Conservation (phyloP, 2,797 vertebrate species). For the Iguana delicatissima region DNA sequence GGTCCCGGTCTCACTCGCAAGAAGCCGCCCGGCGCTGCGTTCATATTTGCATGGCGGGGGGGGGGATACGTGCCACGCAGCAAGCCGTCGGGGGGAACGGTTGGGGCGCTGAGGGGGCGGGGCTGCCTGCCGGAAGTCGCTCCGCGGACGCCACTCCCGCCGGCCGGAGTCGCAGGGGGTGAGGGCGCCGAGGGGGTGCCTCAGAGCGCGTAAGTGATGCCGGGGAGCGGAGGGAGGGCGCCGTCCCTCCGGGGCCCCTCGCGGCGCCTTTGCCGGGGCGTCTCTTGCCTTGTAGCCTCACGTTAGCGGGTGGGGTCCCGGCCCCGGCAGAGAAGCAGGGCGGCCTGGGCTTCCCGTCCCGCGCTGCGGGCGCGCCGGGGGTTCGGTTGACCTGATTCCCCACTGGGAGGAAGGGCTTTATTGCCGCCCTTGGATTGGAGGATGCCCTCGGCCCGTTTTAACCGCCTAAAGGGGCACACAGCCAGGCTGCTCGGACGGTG, state of each 20-base stretch:
- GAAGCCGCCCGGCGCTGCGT: no score
- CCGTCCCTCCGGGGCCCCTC: not conserved
- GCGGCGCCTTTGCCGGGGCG: not conserved
- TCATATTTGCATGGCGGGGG: no score
- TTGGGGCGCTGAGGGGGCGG: not conserved
- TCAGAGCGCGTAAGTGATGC: not conserved
- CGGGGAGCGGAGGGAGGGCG: not conserved
- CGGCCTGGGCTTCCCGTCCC: not conserved
- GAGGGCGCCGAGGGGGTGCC: not conserved
- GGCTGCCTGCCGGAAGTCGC: constrained; percentile 6
- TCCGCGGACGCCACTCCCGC: not conserved
- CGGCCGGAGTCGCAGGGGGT: not conserved
- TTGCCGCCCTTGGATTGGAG: not conserved
- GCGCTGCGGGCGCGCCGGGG: no score
- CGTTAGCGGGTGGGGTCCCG: not conserved
- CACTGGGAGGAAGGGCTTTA: not conserved
- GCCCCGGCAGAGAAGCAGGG: not conserved
- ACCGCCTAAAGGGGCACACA: no score
- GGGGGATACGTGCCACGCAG: not conserved
- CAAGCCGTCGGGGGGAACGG: not conserved
- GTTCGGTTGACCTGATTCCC: not conserved
- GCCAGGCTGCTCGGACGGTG: not conserved
- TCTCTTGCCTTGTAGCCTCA: no score
- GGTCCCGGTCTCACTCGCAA: no score
- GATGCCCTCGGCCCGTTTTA: not conserved